Evolutionary conservation across 2,888 invertebrate genomes (phyloP).

Genomic region (Drosophila kokeensis): DNA sequence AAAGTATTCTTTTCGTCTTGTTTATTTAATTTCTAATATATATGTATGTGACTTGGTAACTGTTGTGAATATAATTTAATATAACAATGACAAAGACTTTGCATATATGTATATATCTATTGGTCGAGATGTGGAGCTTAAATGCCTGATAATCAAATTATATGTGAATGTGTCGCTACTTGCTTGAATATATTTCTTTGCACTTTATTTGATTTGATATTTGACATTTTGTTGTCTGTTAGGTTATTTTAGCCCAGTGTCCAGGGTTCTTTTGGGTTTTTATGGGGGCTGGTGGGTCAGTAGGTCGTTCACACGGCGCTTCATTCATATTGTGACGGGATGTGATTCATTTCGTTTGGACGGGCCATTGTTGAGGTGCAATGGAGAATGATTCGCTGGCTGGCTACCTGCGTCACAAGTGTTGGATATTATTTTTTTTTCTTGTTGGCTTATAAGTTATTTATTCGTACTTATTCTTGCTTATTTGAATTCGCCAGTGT

Average conservation of each 20-base stretch:
- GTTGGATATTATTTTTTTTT: constrained; percentile 26
- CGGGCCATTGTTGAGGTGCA: constrained; percentile 73
- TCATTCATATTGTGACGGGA: constrained; percentile 62
- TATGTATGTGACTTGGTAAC: background rate
- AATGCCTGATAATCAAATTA: background rate
- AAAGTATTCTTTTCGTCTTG: background rate
- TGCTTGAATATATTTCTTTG: background rate
- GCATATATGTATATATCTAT: background rate
- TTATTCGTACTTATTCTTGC: constrained; percentile 79
- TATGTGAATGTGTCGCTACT: background rate
- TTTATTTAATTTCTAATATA: background rate
- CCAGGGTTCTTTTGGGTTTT: constrained; percentile 5
- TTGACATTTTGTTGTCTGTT: background rate
- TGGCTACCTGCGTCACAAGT: constrained; percentile 37
- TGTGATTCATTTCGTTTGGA: constrained; percentile 67
- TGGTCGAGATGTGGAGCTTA: background rate
- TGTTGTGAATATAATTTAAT: background rate
- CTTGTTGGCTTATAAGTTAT: constrained; percentile 72
- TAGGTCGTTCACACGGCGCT: constrained; percentile 58
- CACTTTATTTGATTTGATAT: background rate
- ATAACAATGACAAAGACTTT: background rate
- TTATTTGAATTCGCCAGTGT: constrained; percentile 79
- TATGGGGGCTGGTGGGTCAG: constrained; percentile 47
- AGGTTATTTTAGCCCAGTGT: constrained; percentile 23
- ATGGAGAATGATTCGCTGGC: constrained; percentile 43